Conservation (phyloP, 2,888 invertebrate species). For the Caenorhabditis sp. region DNA sequence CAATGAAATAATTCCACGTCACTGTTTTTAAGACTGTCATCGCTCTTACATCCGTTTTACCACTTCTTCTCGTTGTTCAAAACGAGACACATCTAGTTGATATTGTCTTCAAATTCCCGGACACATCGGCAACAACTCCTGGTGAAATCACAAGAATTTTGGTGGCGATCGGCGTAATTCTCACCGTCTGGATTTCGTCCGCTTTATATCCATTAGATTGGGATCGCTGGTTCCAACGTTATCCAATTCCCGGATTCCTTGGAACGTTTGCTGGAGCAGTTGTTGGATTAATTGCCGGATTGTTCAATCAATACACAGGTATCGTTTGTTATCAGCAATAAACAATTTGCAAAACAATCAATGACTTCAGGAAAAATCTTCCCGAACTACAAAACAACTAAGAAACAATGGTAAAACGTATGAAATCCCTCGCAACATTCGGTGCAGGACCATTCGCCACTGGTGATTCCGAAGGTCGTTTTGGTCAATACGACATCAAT, state of each 20-base stretch:
- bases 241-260: constrained; percentile 48
- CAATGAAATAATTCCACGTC: constrained; percentile 7
- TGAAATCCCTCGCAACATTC: constrained; percentile 39
- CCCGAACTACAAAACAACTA: constrained; percentile 8
- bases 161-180: constrained; percentile 70
- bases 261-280: constrained; percentile 34
- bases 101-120: not conserved
- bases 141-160: not conserved
- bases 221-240: constrained; percentile 85
- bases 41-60: constrained; percentile 8
- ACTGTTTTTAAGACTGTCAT: constrained; percentile 21
- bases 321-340: too few species aligned
- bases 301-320: not conserved
- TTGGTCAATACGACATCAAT: constrained; percentile 44
- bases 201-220: constrained; percentile 88
- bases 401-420: constrained; percentile 35
- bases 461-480: constrained; percentile 37
- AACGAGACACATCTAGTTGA: not conserved
- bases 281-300: constrained; percentile 29
- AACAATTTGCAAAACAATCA: not conserved
- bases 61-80: constrained; percentile 6
- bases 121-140: not conserved
- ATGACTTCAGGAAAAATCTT: constrained; percentile 2
- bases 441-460: constrained; percentile 43
- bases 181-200: constrained; percentile 86